phyloP scores from a whole-genome alignment of 2,113 vertebrate genomes.

The Pantherophis guttatus region DNA sequence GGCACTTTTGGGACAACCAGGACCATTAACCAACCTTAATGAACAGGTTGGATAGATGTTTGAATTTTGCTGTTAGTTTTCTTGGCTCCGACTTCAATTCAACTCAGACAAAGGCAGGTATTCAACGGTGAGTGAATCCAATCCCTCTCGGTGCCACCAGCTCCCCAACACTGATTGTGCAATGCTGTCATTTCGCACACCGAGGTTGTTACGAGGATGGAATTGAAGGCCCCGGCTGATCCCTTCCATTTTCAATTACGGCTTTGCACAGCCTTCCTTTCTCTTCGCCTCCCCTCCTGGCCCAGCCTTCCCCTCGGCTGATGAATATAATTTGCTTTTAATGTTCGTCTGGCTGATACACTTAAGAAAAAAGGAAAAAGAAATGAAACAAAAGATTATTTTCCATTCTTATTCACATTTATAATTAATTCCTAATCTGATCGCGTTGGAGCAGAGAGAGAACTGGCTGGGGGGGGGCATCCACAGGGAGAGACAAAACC shows the following conservation, averaged over 20 bases:
- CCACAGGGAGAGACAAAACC: background rate
- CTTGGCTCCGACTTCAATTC: no score
- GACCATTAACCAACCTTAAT: background rate
- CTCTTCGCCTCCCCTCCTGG: conserved; percentile 5
- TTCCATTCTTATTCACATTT: conserved; percentile 22
- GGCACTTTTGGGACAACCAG: no score
- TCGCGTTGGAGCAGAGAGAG: background rate
- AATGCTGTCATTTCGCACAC: fast-evolving
- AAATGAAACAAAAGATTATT: background rate
- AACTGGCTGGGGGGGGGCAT: background rate
- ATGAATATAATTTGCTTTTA: conserved; percentile 55
- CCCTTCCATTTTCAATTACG: conserved; percentile 40
- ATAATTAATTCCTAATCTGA: conserved; percentile 50
- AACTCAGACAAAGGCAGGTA: background rate
- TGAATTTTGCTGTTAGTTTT: background rate
- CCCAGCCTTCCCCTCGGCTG: conserved; percentile 48
- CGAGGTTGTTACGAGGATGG: background rate
- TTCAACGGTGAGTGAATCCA: background rate
- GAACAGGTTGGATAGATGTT: background rate
- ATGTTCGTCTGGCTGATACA: conserved; percentile 37
- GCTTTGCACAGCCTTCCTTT: conserved; percentile 38
- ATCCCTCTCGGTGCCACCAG: no score
- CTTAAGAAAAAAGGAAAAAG: background rate
- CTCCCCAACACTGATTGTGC: background rate
- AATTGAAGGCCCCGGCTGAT: fast-evolving